Evolutionary conservation across 1,140 invertebrate species (phyloP), one percentile per base, ranked within the genome.

Genomic region (Hycleus phaleratus): DNA sequence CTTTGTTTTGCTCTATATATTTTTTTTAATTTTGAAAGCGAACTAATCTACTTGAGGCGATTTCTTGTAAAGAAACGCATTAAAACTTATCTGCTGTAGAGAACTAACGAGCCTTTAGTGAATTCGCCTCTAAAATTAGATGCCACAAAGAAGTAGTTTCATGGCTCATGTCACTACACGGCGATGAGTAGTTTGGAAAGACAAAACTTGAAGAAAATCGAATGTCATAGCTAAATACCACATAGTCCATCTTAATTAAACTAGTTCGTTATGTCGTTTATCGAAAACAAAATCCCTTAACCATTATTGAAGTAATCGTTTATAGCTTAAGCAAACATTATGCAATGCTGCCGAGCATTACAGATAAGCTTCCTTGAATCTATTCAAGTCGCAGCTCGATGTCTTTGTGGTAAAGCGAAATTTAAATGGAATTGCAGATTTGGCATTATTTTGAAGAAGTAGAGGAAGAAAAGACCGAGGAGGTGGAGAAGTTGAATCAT

Each of bases 71-170:
- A 26, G 51, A 42, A 53, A 45, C 42, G 51, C 51, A 53, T 53
- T 53, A 53, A 53, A 53, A 53, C 42, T 53, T 53, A 53, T 53
- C 51, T 53, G 42, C 51, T 46, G 51, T 53, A 53, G 51, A 44
- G 51, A 53, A 53, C 51, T 53, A 53, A 53, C 51, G 51, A 53
- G 51, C 45, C 51, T 53, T 53, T 53, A 53, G 51, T 53, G 51
- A 53, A 53, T 53, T 53, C 51, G 46, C 51, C 42, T 53, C 42
- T 53, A 53, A 53, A 53, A 53, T 53, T 53, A 53, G 51, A 44
- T 53, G 40, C 51, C 51, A 46, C 51, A 53, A 46, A 53, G 51
- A 53, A 53, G 51, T 53, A 53, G 51, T 53, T 53, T 53, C 51
- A 53, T 53, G 51, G 51, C 51, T 53, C 51, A 53, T 53, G 51